Percentiles rank a stretch among this genome's conserved stretches.
Conservation (phyloP, 2,888 invertebrate species). For the Tachina lurida region DNA sequence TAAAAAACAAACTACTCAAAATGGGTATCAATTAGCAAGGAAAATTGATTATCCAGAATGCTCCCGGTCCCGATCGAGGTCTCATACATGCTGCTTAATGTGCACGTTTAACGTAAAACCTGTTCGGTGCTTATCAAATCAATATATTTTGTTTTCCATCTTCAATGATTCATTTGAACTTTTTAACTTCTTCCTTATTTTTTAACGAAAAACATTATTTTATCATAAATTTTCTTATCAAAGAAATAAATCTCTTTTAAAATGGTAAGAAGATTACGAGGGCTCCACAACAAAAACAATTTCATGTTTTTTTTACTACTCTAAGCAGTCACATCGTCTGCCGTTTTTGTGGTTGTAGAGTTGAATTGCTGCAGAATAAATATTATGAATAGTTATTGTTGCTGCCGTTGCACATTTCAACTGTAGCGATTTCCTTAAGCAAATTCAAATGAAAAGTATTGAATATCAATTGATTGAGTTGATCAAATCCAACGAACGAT, state of each 20-base stretch:
- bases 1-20: no score
- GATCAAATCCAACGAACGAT: constrained; percentile 69
- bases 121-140: background rate
- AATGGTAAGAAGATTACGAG: constrained; percentile 60
- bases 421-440: constrained; percentile 4
- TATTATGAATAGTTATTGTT: background rate
- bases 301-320: constrained; percentile 63
- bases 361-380: constrained; percentile 10
- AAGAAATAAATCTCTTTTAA: constrained; percentile 70
- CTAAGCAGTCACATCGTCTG: constrained; percentile 19
- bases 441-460: constrained; percentile 14
- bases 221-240: constrained; percentile 72
- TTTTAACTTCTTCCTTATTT: constrained; percentile 14
- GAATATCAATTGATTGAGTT: constrained; percentile 68
- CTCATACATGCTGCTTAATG: no score
- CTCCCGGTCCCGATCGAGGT: no score
- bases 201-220: constrained; percentile 46
- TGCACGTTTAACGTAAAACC: background rate
- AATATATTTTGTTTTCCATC: background rate
- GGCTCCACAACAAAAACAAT: constrained; percentile 49
- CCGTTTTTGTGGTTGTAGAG: background rate
- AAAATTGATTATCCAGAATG: no score
- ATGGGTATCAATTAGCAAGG: no score
- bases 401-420: background rate
- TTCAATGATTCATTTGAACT: background rate